phyloP scores from a whole-genome alignment of 2,888 invertebrate species.

The Encarsia formosa region DNA sequence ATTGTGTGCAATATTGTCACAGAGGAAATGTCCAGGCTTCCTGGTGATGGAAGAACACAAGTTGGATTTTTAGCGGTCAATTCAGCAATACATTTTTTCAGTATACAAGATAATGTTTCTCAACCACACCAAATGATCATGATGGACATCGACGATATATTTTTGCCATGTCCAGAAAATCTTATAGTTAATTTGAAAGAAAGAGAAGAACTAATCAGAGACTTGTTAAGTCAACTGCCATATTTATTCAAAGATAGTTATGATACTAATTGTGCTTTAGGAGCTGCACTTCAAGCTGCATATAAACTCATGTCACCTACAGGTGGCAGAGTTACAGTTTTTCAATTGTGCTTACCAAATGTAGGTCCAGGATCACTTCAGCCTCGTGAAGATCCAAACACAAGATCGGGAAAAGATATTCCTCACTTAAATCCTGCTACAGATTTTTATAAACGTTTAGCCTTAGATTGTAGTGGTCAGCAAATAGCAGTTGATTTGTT shows the following conservation, averaged over 20 bases:
- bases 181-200: conserved; percentile 89
- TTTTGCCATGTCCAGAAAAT: conserved; percentile 90
- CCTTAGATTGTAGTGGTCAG: conserved; percentile 93
- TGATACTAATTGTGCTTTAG: conserved; percentile 80
- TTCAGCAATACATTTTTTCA: conserved; percentile 89
- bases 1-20: conserved; percentile 77
- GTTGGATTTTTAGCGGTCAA: conserved; percentile 93
- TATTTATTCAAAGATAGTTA: conserved; percentile 62
- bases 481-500: conserved; percentile 96
- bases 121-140: conserved; percentile 87
- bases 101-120: conserved; percentile 75
- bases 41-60: conserved; percentile 91
- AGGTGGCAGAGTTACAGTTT: conserved; percentile 92
- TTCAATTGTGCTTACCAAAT: conserved; percentile 86
- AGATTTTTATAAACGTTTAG: conserved; percentile 95
- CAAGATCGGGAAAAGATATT: conserved; percentile 74
- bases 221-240: conserved; percentile 76
- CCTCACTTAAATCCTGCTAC: conserved; percentile 89
- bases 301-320: conserved; percentile 86
- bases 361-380: conserved; percentile 83
- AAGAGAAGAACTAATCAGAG: conserved; percentile 69
- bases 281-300: conserved; percentile 88
- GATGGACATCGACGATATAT: conserved; percentile 89
- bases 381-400: conserved; percentile 78
- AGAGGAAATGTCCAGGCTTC: conserved; percentile 79